Evolutionary conservation across 2,797 vertebrate species (phyloP).

Genomic region (Merluccius polli): DNA sequence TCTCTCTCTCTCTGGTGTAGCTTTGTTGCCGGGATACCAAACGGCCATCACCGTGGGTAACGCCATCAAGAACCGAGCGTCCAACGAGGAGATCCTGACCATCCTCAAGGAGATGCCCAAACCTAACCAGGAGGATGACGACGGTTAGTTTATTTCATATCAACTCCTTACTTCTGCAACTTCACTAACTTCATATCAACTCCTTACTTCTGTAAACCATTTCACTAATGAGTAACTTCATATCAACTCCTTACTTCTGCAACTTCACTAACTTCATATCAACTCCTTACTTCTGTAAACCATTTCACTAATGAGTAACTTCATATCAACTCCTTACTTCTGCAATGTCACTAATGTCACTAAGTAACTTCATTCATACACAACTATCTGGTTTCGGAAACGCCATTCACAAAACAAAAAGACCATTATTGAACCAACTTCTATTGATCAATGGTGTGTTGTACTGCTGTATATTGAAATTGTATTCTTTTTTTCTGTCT

Average conservation of each 20-base stretch:
- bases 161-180: no score
- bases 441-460: not conserved
- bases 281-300: not conserved
- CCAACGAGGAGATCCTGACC: conserved; percentile 90
- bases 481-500: not conserved
- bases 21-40: conserved; percentile 85
- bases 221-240: not conserved
- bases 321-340: no score
- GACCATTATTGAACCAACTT: not conserved
- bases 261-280: no score
- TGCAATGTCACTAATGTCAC: no score
- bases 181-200: no score
- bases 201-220: not conserved
- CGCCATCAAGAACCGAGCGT: conserved; percentile 92
- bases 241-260: no score
- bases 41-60: conserved; percentile 81
- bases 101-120: conserved; percentile 94
- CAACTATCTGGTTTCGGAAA: not conserved
- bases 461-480: not conserved
- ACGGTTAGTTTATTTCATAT: conserved; percentile 72
- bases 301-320: not conserved
- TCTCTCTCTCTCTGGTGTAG: conserved; percentile 53
- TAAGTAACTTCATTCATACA: no score
- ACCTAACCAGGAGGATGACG: conserved; percentile 95
- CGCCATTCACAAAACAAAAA: not conserved